These are phyloP conservation scores for Sycon ciliatum DNA, from an alignment of 37 sponge, comb jelly and placozoan genomes.

Conservation along the genomic window DNA sequence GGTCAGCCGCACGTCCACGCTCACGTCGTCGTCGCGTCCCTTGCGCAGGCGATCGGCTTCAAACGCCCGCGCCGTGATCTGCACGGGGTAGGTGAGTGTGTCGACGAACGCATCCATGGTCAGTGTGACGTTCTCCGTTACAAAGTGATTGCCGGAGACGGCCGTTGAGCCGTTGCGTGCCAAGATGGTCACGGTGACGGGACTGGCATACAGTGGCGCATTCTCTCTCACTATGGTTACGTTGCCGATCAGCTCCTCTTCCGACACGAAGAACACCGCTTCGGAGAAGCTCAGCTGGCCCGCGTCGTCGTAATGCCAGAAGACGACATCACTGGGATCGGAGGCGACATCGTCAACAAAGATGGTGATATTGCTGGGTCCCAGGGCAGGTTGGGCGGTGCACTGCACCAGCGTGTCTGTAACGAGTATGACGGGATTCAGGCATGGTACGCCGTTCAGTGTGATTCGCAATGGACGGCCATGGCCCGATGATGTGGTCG, in stretches of 20 bases:
- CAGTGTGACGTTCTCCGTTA: slow-evolving; percentile 40
- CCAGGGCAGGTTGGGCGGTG: slow-evolving; percentile 50
- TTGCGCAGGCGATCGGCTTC: slow-evolving; percentile 45
- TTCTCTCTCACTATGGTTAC: slow-evolving; percentile 60
- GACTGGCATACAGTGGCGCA: slow-evolving; percentile 50
- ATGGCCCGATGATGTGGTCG: slow-evolving; percentile 40
- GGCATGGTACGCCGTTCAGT: slow-evolving; percentile 35
- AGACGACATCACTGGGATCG: slow-evolving; percentile 24
- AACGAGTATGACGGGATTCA: slow-evolving; percentile 38
- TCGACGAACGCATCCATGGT: slow-evolving; percentile 33
- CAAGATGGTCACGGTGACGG: slow-evolving; percentile 53
- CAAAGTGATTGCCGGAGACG: slow-evolving; percentile 41
- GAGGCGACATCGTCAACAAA: slow-evolving; percentile 47
- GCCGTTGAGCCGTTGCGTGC: slow-evolving; percentile 58
- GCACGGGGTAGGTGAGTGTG: slow-evolving; percentile 34
- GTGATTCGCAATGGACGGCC: slow-evolving; percentile 31
- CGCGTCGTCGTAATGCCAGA: slow-evolving; percentile 65
- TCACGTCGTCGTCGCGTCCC: slow-evolving; percentile 64
- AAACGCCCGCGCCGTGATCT: slow-evolving; percentile 45
- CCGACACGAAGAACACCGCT: slow-evolving; percentile 63
- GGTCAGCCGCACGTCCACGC: slow-evolving; percentile 40
- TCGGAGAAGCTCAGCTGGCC: slow-evolving; percentile 58
- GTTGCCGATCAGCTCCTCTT: slow-evolving; percentile 42
- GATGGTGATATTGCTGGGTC: slow-evolving; percentile 56
- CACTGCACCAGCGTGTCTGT: slow-evolving; percentile 53